A percentile compares a stretch with the other conserved stretches of the same genome.
Evolutionary conservation across 2,888 invertebrate genomes (phyloP).

Genomic region (Urechis unicinctus): DNA sequence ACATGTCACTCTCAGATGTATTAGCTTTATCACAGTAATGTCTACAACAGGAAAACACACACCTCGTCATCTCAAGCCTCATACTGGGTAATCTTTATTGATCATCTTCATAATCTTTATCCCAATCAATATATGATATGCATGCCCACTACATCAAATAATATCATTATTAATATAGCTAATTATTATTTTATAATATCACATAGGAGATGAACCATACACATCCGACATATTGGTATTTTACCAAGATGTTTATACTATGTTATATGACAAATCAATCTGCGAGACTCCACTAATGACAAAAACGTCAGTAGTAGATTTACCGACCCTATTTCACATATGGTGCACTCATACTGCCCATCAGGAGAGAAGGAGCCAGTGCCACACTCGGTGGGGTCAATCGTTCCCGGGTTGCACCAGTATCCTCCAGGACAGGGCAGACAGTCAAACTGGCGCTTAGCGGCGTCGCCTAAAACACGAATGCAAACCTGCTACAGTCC

Average conservation of each 20-base stretch:
- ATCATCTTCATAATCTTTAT: too few relatives aligned
- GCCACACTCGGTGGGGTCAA: constrained; percentile 31
- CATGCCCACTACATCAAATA: too few relatives aligned
- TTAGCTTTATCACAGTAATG: constrained; percentile 44
- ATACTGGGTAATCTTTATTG: background rate
- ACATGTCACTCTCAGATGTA: constrained; percentile 38
- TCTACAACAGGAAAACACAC: constrained; percentile 18
- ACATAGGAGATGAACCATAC: too few relatives aligned
- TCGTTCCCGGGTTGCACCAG: constrained; percentile 30
- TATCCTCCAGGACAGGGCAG: constrained; percentile 39
- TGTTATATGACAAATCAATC: background rate
- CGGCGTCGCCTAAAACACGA: constrained; percentile 25
- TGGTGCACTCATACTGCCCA: constrained; percentile 31
- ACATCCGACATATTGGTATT: background rate
- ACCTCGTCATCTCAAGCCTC: background rate
- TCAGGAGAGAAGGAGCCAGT: constrained; percentile 31
- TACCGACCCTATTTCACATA: constrained; percentile 39
- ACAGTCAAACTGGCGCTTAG: constrained; percentile 38
- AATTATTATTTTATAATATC: too few relatives aligned
- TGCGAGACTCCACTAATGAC: background rate
- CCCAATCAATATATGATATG: too few relatives aligned
- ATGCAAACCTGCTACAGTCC: too few relatives aligned
- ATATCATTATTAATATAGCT: too few relatives aligned
- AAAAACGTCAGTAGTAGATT: background rate
- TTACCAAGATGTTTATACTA: too few relatives aligned